A percentile compares a stretch with the other conserved stretches of the same genome.
These are phyloP conservation scores for Triplophysa yarkandensis DNA, from an alignment of 2,797 vertebrate species.

Conservation along the genomic window DNA sequence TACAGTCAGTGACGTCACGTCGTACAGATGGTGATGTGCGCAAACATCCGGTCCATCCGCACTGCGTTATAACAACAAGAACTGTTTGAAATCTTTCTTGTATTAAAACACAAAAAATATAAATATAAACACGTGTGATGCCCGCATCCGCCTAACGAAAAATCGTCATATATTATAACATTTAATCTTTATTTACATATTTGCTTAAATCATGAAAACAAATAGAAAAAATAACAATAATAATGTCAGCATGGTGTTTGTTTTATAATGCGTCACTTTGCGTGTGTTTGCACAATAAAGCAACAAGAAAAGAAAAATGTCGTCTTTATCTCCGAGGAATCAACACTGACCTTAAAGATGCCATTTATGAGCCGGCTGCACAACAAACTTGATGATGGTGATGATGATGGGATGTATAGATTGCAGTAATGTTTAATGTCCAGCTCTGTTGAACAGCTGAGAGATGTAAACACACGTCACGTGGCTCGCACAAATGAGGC, in stretches of 20 bases:
- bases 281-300: slow-evolving; percentile 19
- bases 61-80: slow-evolving; percentile 44
- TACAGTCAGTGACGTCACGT: neutral
- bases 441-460: slow-evolving; percentile 77
- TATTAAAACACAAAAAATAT: too few relatives aligned
- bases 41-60: slow-evolving; percentile 18
- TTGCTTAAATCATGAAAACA: too few relatives aligned
- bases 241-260: too few relatives aligned
- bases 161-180: too few relatives aligned
- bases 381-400: neutral
- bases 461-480: slow-evolving; percentile 94
- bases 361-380: slow-evolving; percentile 10
- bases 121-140: too few relatives aligned
- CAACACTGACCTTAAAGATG: slow-evolving; percentile 43
- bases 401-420: slow-evolving; percentile 1
- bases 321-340: slow-evolving; percentile 33
- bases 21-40: neutral
- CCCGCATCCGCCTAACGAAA: too few relatives aligned
- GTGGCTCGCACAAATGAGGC: slow-evolving; percentile 66
- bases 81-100: too few relatives aligned
- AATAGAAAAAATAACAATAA: too few relatives aligned
- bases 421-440: slow-evolving; percentile 27
- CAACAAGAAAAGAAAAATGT: slow-evolving; percentile 46
- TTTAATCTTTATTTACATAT: too few relatives aligned
- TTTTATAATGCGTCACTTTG: too few relatives aligned